Evolutionary conservation across 2,888 invertebrate species (phyloP).

Genomic region (Epirrhoe alternata): DNA sequence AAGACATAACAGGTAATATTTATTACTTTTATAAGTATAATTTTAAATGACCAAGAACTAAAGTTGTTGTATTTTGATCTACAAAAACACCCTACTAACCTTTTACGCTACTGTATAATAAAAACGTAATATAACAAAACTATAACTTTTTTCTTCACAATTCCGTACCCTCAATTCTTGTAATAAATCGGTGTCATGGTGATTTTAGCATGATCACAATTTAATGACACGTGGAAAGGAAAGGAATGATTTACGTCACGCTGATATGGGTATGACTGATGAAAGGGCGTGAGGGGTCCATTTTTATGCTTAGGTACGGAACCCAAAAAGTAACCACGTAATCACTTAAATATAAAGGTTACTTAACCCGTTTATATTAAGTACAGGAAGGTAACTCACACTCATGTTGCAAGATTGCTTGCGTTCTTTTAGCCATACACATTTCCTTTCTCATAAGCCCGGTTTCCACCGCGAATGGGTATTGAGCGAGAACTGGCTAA

Average conservation of each 20-base stretch:
- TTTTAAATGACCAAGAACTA: no score
- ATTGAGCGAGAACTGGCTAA: no score
- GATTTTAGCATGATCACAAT: conserved; percentile 15
- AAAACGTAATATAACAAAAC: not conserved
- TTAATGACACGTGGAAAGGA: conserved; percentile 14
- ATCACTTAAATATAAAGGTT: conserved; percentile 27
- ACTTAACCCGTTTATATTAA: conserved; percentile 8
- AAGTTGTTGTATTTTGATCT: no score
- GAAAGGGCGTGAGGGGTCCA: conserved; percentile 12
- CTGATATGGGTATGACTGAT: conserved; percentile 24
- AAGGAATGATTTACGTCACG: conserved; percentile 19
- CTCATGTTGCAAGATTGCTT: not conserved
- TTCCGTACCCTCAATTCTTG: not conserved
- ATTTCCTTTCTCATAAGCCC: no score
- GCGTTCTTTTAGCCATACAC: not conserved
- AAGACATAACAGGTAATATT: no score
- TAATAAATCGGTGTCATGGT: conserved; percentile 13
- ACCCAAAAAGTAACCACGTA: conserved; percentile 27
- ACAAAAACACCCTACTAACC: no score
- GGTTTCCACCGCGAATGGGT: no score
- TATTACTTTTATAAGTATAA: no score
- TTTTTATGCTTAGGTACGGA: conserved; percentile 23
- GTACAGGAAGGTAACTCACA: conserved; percentile 8
- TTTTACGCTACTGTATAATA: no score
- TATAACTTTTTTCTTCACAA: not conserved